Evolutionary conservation across 1,140 invertebrate genomes (phyloP).

Genomic region (Aphis gossypii): DNA sequence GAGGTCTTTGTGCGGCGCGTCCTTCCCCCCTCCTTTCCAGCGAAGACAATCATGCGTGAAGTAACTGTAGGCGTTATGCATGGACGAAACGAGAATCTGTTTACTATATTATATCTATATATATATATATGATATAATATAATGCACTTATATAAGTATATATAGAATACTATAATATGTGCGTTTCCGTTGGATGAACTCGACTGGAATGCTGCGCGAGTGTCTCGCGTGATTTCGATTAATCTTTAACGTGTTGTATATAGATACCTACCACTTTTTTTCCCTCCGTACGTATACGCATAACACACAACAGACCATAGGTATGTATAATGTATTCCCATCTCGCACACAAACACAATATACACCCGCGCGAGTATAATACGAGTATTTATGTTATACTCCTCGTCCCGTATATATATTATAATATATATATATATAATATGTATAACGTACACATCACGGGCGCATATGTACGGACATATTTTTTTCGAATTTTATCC

Average conservation of each 20-base stretch:
- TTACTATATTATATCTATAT: conserved; percentile 5
- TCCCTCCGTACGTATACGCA: neutral
- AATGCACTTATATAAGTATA: neutral
- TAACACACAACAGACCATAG: neutral
- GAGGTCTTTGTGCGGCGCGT: conserved; percentile 32
- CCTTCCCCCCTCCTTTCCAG: neutral
- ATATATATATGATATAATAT: neutral
- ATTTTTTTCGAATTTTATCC: neutral
- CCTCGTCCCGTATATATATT: neutral
- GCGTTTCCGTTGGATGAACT: conserved; percentile 56
- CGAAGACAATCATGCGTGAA: conserved; percentile 56
- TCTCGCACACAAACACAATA: neutral
- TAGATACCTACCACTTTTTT: neutral
- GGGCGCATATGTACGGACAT: neutral
- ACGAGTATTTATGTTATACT: neutral
- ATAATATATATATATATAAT: too few relatives aligned
- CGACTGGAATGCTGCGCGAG: conserved; percentile 47
- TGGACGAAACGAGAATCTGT: conserved; percentile 56
- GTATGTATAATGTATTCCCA: neutral
- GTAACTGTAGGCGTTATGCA: conserved; percentile 56
- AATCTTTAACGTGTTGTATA: conserved; percentile 50
- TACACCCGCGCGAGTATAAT: neutral
- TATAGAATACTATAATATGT: neutral
- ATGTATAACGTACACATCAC: neutral
- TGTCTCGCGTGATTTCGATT: conserved; percentile 56